Evolutionary conservation across 2,113 vertebrate genomes (phyloP), one percentile per base, ranked within the genome.

Genomic region (Microcebus jonahi): DNA sequence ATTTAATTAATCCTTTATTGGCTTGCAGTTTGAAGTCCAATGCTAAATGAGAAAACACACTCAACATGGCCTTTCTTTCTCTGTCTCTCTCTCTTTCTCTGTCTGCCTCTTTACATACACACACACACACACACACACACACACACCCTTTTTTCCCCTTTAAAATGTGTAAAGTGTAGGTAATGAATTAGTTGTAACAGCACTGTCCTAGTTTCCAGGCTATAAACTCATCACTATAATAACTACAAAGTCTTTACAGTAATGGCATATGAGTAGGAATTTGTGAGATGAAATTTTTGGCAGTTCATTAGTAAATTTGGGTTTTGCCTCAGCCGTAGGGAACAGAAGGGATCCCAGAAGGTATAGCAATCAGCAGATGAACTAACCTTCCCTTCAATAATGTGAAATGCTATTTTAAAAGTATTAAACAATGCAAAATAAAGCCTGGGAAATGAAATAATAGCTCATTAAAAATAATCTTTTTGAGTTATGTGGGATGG

Each of bases 381-480:
- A 77, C 75, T 88, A 45, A 45, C 87, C 88, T 92, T 96, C 92
- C 75, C 75, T 42, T 76, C 53, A 71, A 18, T 83, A 91, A 95
- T 96, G 87, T 95, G 97, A 97, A 96, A 95, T 97, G 95, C 96
- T 94, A 91, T 97, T 97, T 97, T 85, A 90, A 93, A 92, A 89
- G 79, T 92, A 97, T 97, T 96, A 97, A 97, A 97, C 92, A 96
- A 97, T 96, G 84, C 67, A 82, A 96, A 96, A 95, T 95, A 95
- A 96, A 97, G 63, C 90, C 76, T 82, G 21, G 83, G 73, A 97
- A 97, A 97, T 96, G 94, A 97, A 98, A 98, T 98, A 97, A 97
- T 97, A 97, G 96, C 90, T 98, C 95, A 97, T 98, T 97, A 97
- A 98, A 97, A 97, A 94, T 97, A 98, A 97, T 97, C 75, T 95